Evolutionary conservation across 2,888 invertebrate species (phyloP).

Genomic region (Harmothoe impar): DNA sequence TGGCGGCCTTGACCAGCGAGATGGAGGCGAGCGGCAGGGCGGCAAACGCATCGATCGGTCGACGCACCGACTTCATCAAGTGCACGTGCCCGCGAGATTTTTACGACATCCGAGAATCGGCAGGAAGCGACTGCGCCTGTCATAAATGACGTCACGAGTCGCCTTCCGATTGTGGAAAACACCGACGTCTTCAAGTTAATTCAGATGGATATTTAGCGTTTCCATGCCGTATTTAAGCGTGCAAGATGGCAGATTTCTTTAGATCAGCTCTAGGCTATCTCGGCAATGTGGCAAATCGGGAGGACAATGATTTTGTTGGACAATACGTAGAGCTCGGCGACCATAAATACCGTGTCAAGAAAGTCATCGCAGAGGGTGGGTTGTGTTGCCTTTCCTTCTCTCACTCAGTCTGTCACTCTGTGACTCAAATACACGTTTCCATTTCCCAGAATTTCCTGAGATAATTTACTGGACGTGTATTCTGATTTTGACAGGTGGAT

Average conservation of each 20-base stretch:
- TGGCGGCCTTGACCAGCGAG: no score
- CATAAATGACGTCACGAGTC: constrained; percentile 45
- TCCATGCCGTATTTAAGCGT: constrained; percentile 14
- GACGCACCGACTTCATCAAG: neutral
- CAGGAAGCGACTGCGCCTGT: constrained; percentile 59
- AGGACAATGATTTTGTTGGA: constrained; percentile 95
- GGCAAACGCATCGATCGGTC: neutral
- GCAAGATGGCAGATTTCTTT: constrained; percentile 86
- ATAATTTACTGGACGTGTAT: neutral
- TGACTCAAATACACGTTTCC: constrained; percentile 49
- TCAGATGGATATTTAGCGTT: constrained; percentile 53
- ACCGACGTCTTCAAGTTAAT: neutral
- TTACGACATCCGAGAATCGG: neutral
- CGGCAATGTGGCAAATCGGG: constrained; percentile 82
- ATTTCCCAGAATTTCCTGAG: neutral
- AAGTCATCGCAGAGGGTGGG: constrained; percentile 97
- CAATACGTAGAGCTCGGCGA: constrained; percentile 95
- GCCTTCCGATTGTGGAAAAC: constrained; percentile 60
- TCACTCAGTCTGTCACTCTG: neutral
- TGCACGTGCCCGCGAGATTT: neutral
- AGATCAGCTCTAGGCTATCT: constrained; percentile 96
- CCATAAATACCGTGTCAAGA: constrained; percentile 94
- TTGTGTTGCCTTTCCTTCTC: neutral
- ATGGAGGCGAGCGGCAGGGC: no score
- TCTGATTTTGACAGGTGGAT: constrained; percentile 90